Evolutionary conservation across 2,113 vertebrate species (phyloP).

Genomic region (Leptocoma aspasia): DNA sequence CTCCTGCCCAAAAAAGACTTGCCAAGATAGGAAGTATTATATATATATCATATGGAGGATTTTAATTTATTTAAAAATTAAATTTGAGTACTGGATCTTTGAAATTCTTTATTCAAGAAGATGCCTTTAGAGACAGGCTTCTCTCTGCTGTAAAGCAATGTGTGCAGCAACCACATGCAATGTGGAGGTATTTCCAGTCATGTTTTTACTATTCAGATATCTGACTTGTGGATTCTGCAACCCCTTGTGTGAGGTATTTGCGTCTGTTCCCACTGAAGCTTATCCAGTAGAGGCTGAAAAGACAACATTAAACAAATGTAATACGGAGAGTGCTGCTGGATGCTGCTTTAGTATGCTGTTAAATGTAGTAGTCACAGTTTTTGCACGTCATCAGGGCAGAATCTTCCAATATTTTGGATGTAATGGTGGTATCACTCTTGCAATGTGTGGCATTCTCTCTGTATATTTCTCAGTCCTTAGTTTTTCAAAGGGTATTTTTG

Average conservation of each 20-base stretch:
- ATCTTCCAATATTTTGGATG: background rate
- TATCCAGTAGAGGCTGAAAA: background rate
- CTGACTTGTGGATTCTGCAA: background rate
- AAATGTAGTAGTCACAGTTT: background rate
- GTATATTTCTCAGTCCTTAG: background rate
- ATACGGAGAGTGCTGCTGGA: background rate
- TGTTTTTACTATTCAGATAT: background rate
- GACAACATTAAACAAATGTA: background rate
- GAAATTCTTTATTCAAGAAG: background rate
- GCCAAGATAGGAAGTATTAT: background rate
- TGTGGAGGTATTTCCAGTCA: background rate
- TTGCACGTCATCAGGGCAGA: fast-evolving
- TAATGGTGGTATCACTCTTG: background rate
- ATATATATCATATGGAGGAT: background rate
- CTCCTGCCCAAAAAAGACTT: background rate
- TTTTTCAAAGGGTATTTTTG: background rate
- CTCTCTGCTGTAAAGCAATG: background rate
- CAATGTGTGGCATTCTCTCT: background rate
- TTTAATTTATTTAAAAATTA: background rate
- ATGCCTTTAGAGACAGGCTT: background rate
- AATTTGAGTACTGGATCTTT: background rate
- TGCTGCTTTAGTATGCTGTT: background rate
- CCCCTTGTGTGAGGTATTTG: background rate
- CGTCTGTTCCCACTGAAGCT: background rate
- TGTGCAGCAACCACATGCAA: background rate